phyloP scores from a whole-genome alignment of 2,113 vertebrate genomes.

The Mastomys coucha region DNA sequence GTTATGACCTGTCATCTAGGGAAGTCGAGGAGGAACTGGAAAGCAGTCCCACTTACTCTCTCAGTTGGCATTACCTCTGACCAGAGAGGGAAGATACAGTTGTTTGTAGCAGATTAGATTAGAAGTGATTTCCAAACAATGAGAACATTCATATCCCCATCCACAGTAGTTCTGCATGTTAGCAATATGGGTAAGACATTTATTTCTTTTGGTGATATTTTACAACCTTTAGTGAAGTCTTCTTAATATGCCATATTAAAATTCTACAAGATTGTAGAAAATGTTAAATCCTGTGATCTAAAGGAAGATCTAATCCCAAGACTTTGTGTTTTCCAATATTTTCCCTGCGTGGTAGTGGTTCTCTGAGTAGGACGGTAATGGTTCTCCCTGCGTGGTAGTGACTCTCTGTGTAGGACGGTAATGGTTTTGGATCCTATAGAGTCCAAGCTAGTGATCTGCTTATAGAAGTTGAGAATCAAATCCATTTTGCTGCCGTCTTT shows the following conservation, averaged over 20 bases:
- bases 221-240: background rate
- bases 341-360: constrained; percentile 23
- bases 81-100: background rate
- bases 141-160: background rate
- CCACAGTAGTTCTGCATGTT: background rate
- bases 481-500: constrained; percentile 5
- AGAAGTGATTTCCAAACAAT: background rate
- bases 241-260: constrained; percentile 14
- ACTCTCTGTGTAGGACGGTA: background rate
- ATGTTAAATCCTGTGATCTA: background rate
- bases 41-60: background rate
- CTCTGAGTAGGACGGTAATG: background rate
- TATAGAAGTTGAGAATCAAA: background rate
- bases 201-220: constrained; percentile 3
- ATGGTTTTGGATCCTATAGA: background rate
- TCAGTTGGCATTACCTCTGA: background rate
- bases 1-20: background rate
- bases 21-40: background rate
- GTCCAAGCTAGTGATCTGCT: background rate
- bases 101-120: background rate
- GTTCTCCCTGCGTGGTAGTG: background rate
- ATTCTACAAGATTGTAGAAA: constrained; percentile 1
- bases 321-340: background rate
- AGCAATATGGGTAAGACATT: background rate
- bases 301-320: background rate